Base-by-base conservation (phyloP, 2,888 invertebrate genomes). In the Leucania comma region DNA sequence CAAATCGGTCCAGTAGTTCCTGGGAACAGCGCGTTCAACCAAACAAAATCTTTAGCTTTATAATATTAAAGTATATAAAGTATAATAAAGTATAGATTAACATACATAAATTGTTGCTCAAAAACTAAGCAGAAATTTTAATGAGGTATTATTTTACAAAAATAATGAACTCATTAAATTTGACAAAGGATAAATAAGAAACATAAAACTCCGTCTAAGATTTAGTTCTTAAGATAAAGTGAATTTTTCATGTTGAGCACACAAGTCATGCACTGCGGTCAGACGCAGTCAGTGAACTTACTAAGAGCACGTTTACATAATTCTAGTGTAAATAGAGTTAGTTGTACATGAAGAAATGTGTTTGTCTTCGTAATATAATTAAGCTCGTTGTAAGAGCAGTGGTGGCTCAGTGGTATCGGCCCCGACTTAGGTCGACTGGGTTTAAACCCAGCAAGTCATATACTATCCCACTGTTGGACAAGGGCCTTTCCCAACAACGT, bases 221-320 rank as follows among this genome's bases (percentile, higher is more conserved):
- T 65, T 59, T 63, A 66, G 62, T 82, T 66, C 10, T 10, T 70
- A 58, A 76, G 71, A 76, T 71, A 76, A 76, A 82, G 68, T 65
- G 62, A 72, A 65, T 81, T 77, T 82, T 81, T 81, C 80, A 79
- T 68, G 42, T 66, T 70, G 54, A 68, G 68, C n/a, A 70, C 48
- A 73, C 56, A 35, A 80, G 68, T 57, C 67, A 75, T 68, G 73
- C 50, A 51, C 64, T 10, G 50, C 54, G 26, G 59, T 54, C 67
- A 67, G 68, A 76, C 68, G 12, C 56, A 64, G 79, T 69, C 82
- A 72, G 24, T 66, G 78, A 81, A 62, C 79, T 81, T 56, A 3
- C 10, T 26, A 24, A 53, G 12, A 17, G 24, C 22, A 50, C 46
- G 3, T 61, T 57, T 57, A 48, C 46, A 61, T 74, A 54, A 61